Evolutionary conservation across 2,797 vertebrate species (phyloP), one percentile per base, ranked within the genome.

Genomic region (Cirrhinus mrigala): DNA sequence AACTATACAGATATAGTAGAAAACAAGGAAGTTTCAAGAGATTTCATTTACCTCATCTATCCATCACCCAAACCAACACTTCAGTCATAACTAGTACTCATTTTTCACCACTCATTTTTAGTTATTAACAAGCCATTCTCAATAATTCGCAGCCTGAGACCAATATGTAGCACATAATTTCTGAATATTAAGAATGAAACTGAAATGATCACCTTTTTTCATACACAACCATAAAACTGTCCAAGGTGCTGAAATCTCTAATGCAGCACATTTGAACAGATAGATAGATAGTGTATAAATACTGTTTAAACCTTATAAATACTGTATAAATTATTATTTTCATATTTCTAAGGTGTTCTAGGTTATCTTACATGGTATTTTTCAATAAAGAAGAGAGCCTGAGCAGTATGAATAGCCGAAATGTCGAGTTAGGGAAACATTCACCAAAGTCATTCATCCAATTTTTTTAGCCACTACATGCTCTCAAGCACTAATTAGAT

Each of bases 401-500:
- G 33, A 56, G n/a, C 44, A 40, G 54, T 52, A 44, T 68, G 15
- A 58, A 56, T 84, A 69, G 46, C 4, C 2, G 9, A 46, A 71
- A 46, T 62, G 24, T 58, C 1, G 37, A 70, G 20, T 71, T 37
- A 58, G 29, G 54, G 27, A 79, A 62, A 52, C 12, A 50, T 44
- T 85, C 66, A 50, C 18, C 66, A 79, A 73, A 79, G 20, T 64
- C 83, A 52, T 85, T 85, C 68, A 48, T 71, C 20, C 50, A 8
- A 56, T 54, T 68, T 64, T 64, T 79, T 33, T 48, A 40, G 18
- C 24, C 64, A 37, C 50, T 50, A 27, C 68, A 79, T 54, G 68
- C 56, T 62, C 83, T 85, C 83, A 62, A 64, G 68, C 54, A 62
- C 44, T 70, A 87, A 83, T 86, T 79, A 70, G 69, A 73, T 20